These are phyloP conservation scores for Beris chalybata DNA, from an alignment of 2,888 invertebrate genomes.

Conservation along the genomic window DNA sequence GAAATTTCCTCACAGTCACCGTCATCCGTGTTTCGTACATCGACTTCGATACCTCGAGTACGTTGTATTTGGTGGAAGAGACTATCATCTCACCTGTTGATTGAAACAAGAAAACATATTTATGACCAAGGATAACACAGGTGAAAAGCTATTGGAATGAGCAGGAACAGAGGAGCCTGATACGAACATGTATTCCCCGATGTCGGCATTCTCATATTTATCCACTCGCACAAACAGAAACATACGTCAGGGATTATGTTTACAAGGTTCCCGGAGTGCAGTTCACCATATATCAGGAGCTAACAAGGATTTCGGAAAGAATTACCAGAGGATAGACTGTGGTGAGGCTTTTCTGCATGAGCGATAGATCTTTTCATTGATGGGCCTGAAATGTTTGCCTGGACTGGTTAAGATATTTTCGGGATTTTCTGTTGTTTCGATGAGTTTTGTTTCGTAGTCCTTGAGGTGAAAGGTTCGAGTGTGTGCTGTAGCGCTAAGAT, in stretches of 20 bases:
- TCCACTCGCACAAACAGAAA: slow-evolving; percentile 28
- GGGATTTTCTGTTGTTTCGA: slow-evolving; percentile 1
- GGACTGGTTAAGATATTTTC: slow-evolving; percentile 1
- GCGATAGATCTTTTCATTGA: slow-evolving; percentile 36
- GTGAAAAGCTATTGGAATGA: too few species aligned
- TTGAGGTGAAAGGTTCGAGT: neutral
- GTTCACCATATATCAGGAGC: slow-evolving; percentile 20
- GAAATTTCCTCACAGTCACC: slow-evolving; percentile 74
- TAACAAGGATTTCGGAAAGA: slow-evolving; percentile 34
- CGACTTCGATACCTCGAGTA: slow-evolving; percentile 69
- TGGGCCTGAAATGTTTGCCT: slow-evolving; percentile 15
- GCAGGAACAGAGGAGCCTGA: neutral
- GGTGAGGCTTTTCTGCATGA: slow-evolving; percentile 13
- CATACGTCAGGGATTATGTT: slow-evolving; percentile 36
- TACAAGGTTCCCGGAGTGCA: slow-evolving; percentile 13
- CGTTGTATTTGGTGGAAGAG: slow-evolving; percentile 77
- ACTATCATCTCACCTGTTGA: slow-evolving; percentile 80
- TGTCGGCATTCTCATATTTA: slow-evolving; percentile 23
- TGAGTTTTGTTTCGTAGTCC: slow-evolving; percentile 1
- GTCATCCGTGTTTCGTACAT: slow-evolving; percentile 82
- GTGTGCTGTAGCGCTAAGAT: slow-evolving; percentile 25
- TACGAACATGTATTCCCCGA: slow-evolving; percentile 22
- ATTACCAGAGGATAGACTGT: slow-evolving; percentile 34
- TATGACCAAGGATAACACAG: neutral
- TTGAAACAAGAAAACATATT: slow-evolving; percentile 25